Evolutionary conservation across 2,888 invertebrate genomes (phyloP), one percentile per base, ranked within the genome.

Genomic region (Hirtodrosophila histrioides): DNA sequence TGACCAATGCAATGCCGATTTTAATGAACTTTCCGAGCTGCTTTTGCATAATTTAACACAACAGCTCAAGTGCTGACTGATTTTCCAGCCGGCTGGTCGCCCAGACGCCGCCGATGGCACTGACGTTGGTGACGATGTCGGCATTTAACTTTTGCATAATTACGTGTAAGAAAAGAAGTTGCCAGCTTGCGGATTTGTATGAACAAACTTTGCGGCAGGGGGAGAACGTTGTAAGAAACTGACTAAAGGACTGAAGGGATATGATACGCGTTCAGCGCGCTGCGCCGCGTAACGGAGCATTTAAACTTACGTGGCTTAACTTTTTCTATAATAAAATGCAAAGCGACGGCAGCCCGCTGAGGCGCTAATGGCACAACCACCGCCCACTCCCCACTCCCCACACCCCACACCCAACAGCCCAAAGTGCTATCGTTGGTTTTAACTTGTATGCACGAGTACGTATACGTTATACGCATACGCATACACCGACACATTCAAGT

Each of bases 91-190:
- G 81, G 77, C 55, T 78, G 54, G 41, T 11, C 65, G 72, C 45
- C 76, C 55, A 68, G 72, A 63, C 75, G 64, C n/a, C 58, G 51
- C 50, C 61, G 61, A 39, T 41, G 37, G 39, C 44, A 33, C 6
- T 17, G 44, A 39, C 11, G 8, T 27, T 3, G 48, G 56, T 43
- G 60, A 67, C 58, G 57, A 61, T 62, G 71, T 41, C 44, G 53
- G 61, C 84, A 53, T 70, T 85, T 87, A 83, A 87, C 72, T 75
- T 85, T 72, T 78, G 88, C 86, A 87, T 87, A 87, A 83, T 83
- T 87, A 68, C 67, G 86, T 72, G 75, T 68, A 87, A 78, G 68
- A 69, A 69, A 66, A 49, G 67, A 70, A 62, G 45, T 57, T 73
- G 39, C 57, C 54, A 51, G 12, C 51, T 58, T 24, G 43, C 43